These are phyloP conservation scores for Falco columbarius DNA, from an alignment of 2,797 vertebrate genomes.

Conservation along the genomic window DNA sequence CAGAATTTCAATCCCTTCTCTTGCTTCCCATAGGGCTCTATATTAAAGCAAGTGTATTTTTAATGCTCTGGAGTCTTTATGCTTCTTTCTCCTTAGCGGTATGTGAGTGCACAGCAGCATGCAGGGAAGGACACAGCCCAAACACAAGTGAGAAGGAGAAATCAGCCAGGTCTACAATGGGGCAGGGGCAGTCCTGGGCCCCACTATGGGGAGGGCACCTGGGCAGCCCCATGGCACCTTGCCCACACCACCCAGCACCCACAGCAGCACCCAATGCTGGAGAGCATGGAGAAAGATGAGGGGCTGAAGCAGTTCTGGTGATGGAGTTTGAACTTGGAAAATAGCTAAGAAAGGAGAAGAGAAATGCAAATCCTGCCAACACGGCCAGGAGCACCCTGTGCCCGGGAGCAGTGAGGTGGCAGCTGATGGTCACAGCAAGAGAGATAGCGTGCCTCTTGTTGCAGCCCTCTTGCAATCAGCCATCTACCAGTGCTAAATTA, in stretches of 20 bases:
- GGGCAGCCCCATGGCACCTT: fast-evolving
- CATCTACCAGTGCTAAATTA: not conserved
- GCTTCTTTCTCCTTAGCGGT: not conserved
- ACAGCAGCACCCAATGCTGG: not conserved
- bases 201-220: fast-evolving
- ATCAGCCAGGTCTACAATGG: not conserved
- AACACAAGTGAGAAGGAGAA: not conserved
- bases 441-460: fast-evolving
- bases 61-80: not conserved
- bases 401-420: fast-evolving
- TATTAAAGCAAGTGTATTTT: not conserved
- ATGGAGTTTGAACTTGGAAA: not conserved
- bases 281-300: not conserved
- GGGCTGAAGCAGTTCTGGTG: not conserved
- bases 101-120: not conserved
- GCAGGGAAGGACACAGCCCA: not conserved
- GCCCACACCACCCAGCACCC: not conserved
- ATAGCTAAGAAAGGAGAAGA: not conserved
- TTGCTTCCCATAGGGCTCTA: not conserved
- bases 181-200: not conserved
- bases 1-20: not conserved
- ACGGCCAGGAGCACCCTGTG: not conserved
- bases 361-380: not conserved
- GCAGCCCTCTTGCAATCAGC: not conserved
- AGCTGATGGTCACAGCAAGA: not conserved